Evolutionary conservation across 2,113 vertebrate species (phyloP).

Genomic region (Mixornis gularis): DNA sequence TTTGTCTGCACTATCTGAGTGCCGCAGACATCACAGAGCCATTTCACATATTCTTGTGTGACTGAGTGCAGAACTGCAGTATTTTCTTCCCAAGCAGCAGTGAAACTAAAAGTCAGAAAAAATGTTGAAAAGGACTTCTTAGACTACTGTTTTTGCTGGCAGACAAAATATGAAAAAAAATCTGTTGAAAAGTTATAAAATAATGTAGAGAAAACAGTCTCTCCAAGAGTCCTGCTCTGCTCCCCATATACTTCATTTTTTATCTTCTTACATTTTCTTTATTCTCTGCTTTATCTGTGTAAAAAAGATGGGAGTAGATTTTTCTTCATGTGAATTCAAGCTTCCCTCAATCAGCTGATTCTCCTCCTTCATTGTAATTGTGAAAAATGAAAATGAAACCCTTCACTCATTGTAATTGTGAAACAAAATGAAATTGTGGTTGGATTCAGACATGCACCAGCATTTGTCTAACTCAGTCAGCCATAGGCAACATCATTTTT

Average conservation of each 20-base stretch:
- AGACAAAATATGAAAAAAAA: neutral
- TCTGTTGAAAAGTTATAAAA: neutral
- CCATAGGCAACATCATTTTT: neutral
- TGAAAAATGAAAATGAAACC: neutral
- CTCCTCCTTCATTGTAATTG: neutral
- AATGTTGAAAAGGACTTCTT: neutral
- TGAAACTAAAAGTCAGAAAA: neutral
- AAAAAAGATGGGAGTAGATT: neutral
- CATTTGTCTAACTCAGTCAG: neutral
- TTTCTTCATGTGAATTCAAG: neutral
- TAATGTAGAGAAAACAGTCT: neutral
- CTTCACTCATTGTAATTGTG: neutral
- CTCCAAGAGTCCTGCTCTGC: neutral
- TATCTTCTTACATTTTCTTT: neutral
- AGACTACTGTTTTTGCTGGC: neutral
- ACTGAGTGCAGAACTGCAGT: neutral
- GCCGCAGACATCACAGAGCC: rapidly evolving
- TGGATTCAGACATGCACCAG: neutral
- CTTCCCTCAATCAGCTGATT: neutral
- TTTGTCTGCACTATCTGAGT: neutral
- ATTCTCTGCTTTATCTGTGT: neutral
- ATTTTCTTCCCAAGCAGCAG: neutral
- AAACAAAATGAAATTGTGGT: neutral
- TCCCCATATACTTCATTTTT: neutral
- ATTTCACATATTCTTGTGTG: neutral